Evolutionary conservation across 2,113 vertebrate species (phyloP).

Genomic region (Pithys albifrons): DNA sequence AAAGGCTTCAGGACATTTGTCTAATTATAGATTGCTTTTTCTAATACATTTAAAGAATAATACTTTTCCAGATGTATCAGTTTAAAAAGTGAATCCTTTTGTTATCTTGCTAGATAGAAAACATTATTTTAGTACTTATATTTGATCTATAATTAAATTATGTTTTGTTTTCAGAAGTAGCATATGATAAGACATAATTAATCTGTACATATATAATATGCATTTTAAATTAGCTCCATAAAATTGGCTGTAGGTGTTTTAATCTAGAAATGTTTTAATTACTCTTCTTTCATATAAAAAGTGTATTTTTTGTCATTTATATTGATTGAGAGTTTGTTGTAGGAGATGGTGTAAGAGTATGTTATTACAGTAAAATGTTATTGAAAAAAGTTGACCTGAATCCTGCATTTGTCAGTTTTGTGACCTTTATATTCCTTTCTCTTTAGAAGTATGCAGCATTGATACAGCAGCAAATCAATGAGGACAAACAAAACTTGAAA

Average conservation of each 20-base stretch:
- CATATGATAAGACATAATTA: background rate
- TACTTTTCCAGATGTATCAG: background rate
- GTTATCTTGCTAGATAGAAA: background rate
- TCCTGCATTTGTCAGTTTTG: background rate
- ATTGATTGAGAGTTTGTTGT: background rate
- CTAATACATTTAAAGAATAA: background rate
- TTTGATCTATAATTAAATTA: background rate
- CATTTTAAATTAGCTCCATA: background rate
- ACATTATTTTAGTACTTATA: background rate
- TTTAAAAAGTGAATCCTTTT: background rate
- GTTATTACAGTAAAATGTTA: background rate
- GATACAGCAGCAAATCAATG: conserved; percentile 78
- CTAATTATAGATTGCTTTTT: background rate
- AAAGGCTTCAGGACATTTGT: background rate
- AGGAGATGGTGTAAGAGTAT: background rate
- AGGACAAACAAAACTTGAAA: conserved; percentile 45
- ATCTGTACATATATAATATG: background rate
- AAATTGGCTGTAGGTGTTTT: background rate
- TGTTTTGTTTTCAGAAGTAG: background rate
- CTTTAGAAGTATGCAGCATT: conserved; percentile 73
- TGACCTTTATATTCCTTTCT: conserved; percentile 6
- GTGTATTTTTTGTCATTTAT: background rate
- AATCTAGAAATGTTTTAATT: background rate
- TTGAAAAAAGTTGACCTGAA: background rate
- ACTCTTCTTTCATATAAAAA: background rate